Base-by-base conservation (phyloP, 2,113 vertebrate genomes). In the Pionites leucogaster region DNA sequence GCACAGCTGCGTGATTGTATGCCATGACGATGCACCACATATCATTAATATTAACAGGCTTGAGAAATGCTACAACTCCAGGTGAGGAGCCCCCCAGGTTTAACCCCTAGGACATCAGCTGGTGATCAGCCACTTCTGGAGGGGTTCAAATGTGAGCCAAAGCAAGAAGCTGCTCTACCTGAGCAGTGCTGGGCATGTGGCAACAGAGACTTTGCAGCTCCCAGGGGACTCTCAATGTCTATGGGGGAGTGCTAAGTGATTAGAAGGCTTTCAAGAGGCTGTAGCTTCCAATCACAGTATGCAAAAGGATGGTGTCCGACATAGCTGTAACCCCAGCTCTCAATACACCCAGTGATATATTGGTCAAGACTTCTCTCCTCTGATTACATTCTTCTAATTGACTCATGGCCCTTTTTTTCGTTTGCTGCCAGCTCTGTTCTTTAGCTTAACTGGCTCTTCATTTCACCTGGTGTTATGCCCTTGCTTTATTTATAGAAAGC, bases 401-500 rank as follows among this genome's bases (percentile, higher is more conserved):
- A 57, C 18, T 79, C 62, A 52, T 41, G n/a, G 62, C 39, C 57
- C 52, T 79, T 84, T 89, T 76, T 87, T 93, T 91, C 67, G 82
- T 84, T 82, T 80, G 70, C 69, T 87, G 83, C 77, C 44, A 79
- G 9, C 27, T 89, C 62, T 89, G 33, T 82, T n/a, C 69, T 89
- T 82, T 28, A 60, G 77, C 11, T 95, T 82, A 85, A 88, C 86
- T 37, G 41, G 31, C 49, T 95, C 41, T 59, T 86, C 3, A 0
- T 68, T 87, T 81, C 76, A 81, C 69, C 81, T 65, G 22, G 25
- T 95, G 89, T 82, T 92, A 65, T 91, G 94, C 37, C 82, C 86
- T 95, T 96, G 84, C 49, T 95, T 85, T 95, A 95, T 95, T 95
- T 97, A 91, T 96, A 91, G 96, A 84, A 87, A 95, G 70, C 57